phyloP scores from a whole-genome alignment of 2,113 vertebrate genomes.

The Sinocyclocheilus maitianheensis region DNA sequence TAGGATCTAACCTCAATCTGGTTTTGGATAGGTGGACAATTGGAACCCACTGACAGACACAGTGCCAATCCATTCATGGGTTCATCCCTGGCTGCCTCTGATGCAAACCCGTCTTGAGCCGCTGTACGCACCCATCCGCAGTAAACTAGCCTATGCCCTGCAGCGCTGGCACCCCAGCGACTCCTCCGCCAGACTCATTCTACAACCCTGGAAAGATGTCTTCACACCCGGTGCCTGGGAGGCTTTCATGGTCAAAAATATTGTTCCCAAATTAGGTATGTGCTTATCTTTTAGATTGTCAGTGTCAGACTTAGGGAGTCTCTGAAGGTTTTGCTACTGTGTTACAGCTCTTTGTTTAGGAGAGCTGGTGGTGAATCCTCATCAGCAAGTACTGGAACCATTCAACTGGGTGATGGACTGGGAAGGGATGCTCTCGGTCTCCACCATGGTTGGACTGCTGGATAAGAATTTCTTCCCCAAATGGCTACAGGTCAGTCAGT shows the following conservation, averaged over 20 bases:
- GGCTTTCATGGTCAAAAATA: constrained; percentile 98
- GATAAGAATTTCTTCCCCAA: constrained; percentile 98
- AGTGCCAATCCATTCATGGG: constrained; percentile 96
- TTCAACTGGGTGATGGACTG: constrained; percentile 98
- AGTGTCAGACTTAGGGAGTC: background rate
- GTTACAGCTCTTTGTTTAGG: constrained; percentile 87
- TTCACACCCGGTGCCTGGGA: constrained; percentile 97
- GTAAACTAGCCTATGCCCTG: constrained; percentile 89
- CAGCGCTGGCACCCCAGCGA: constrained; percentile 98
- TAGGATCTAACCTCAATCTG: background rate
- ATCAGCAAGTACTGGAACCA: constrained; percentile 97
- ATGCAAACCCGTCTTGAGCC: constrained; percentile 91
- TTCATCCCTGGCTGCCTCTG: constrained; percentile 95
- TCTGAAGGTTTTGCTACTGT: background rate
- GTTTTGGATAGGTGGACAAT: constrained; percentile 84
- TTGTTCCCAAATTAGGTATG: constrained; percentile 94
- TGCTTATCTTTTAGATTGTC: constrained; percentile 8
- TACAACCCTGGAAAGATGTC: constrained; percentile 97
- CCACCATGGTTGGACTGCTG: constrained; percentile 89
- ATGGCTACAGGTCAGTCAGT: constrained; percentile 89
- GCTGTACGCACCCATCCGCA: constrained; percentile 91
- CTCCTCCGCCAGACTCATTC: constrained; percentile 92
- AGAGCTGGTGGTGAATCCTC: constrained; percentile 93
- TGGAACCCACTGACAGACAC: constrained; percentile 98
- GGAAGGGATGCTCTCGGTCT: constrained; percentile 96